Conservation (phyloP, 2,797 vertebrate species). For the Poecilia velifera region DNA sequence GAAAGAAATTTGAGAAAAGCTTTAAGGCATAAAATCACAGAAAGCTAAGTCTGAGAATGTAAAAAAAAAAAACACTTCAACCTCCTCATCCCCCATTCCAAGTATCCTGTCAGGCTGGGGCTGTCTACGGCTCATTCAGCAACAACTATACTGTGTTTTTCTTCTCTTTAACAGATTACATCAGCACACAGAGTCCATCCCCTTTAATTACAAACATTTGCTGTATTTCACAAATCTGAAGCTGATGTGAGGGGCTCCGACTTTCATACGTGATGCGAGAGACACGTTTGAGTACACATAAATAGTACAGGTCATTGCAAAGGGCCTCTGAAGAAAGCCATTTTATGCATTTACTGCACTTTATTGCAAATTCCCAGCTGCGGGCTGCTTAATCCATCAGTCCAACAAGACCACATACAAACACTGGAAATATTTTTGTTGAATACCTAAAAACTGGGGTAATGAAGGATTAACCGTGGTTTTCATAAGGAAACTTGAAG, state of each 20-base stretch:
- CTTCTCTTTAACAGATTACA: conserved; percentile 75
- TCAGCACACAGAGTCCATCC: conserved; percentile 62
- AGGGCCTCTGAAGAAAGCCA: conserved; percentile 18
- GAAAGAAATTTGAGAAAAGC: conserved; percentile 40
- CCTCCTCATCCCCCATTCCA: conserved; percentile 38
- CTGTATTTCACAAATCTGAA: conserved; percentile 54
- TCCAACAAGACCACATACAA: conserved; percentile 57
- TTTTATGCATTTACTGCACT: conserved; percentile 26
- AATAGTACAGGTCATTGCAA: conserved; percentile 35
- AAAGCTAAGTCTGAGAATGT: conserved; percentile 10
- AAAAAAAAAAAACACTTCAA: conserved; percentile 15
- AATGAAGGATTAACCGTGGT: conserved; percentile 74
- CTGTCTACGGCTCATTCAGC: conserved; percentile 69
- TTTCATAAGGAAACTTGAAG: conserved; percentile 58
- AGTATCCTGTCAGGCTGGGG: conserved; percentile 64
- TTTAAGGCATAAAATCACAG: conserved; percentile 44
- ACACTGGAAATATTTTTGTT: conserved; percentile 57
- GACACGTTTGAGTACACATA: conserved; percentile 29
- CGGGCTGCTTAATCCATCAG: conserved; percentile 45
- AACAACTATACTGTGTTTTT: conserved; percentile 71
- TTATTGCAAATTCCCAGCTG: conserved; percentile 27
- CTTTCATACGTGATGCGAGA: conserved; percentile 36
- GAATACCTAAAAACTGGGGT: conserved; percentile 65
- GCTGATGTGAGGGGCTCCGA: conserved; percentile 41
- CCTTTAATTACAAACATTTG: conserved; percentile 54